Base-by-base conservation (phyloP, 2,888 invertebrate genomes). In the Venustoraphidia nigricollis region DNA sequence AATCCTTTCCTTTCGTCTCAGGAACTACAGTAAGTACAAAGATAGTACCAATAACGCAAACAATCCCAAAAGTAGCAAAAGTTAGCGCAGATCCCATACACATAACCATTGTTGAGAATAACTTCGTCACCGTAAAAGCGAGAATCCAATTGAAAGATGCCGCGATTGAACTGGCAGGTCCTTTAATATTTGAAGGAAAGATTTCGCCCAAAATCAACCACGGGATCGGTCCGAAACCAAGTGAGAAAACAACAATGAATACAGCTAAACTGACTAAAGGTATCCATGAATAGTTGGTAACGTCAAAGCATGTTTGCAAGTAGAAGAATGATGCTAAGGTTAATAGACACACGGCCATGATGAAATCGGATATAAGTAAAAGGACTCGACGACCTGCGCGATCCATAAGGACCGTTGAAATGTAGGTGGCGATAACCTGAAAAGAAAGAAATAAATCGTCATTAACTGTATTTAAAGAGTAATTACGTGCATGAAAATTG, bases 171-270 rank as follows among this genome's bases (percentile, higher is more conserved):
- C 80, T 77, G 0, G 84, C 83, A 48, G 75, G 60, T 41, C 73
- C 76, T 44, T 76, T 79, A 1, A 75, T 74, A 51, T 79, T 71
- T 1, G 73, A 62, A 8, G 83, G 71, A 55, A 86, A 77, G 39
- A 84, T 69, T 61, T 83, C 83, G 43, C 82, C 68, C 14, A 77
- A 57, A 72, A 84, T 76, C 57, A 83, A 63, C 81, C 83, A 83
- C 1, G 83, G 83, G 34, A 84, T 77, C 0, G 83, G 82, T 0
- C 83, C 83, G 14, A 75, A 77, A 1, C 84, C 84, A 27, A 77
- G 62, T 0, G 79, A 77, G 57, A 80, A 84, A 1, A 72, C 69
- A 5, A 71, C 66, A 2, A 81, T 75, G 58, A 71, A 81, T 9
- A 74, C 52, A 9, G 74, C 70, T 9, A 81, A 59, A 14, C 72